A percentile compares a stretch with the other conserved stretches of the same genome.
These are phyloP conservation scores for Miltochrista miniata DNA, from an alignment of 2,888 invertebrate genomes.

Conservation along the genomic window DNA sequence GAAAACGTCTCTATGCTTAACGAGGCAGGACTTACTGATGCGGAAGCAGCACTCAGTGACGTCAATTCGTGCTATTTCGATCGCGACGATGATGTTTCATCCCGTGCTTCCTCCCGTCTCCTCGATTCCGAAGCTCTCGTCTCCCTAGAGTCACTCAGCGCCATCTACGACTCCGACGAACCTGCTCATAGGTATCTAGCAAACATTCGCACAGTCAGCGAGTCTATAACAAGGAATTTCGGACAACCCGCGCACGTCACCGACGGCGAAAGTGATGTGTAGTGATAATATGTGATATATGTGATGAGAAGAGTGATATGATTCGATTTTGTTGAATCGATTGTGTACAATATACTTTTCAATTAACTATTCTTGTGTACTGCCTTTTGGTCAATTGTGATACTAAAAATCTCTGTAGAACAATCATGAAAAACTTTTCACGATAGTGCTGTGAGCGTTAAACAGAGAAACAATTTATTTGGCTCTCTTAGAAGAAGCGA, in stretches of 20 bases:
- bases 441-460: constrained; percentile 26
- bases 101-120: constrained; percentile 91
- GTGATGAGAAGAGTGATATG: constrained; percentile 31
- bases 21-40: constrained; percentile 93
- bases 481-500: constrained; percentile 67
- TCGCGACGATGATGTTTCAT: constrained; percentile 90
- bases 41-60: constrained; percentile 94
- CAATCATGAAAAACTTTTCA: constrained; percentile 51
- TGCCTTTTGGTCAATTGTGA: constrained; percentile 59
- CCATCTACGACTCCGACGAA: constrained; percentile 90
- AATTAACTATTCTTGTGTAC: constrained; percentile 36
- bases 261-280: constrained; percentile 87
- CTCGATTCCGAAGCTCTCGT: constrained; percentile 90
- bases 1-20: constrained; percentile 94
- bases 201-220: constrained; percentile 89
- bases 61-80: constrained; percentile 92
- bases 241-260: constrained; percentile 87
- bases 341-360: constrained; percentile 22
- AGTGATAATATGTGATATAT: constrained; percentile 50
- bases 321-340: constrained; percentile 29
- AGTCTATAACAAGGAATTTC: constrained; percentile 90
- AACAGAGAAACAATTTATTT: constrained; percentile 40
- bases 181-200: constrained; percentile 86
- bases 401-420: constrained; percentile 50
- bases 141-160: constrained; percentile 91